A percentile compares a stretch with the other conserved stretches of the same genome.
Evolutionary conservation across 2,113 vertebrate species (phyloP).

Genomic region (Syngnathus typhle): DNA sequence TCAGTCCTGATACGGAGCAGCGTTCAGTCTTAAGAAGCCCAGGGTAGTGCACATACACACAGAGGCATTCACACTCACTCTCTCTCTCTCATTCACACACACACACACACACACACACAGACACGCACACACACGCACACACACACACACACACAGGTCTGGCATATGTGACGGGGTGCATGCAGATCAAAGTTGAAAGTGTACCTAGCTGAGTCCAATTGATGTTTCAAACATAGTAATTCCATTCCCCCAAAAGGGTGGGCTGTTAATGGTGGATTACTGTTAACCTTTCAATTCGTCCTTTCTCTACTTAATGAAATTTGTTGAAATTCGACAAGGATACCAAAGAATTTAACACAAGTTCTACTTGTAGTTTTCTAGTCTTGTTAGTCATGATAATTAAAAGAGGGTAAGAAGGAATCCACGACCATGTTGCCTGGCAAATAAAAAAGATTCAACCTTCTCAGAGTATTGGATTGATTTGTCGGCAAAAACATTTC

Average conservation of each 20-base stretch:
- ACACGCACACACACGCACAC: no score
- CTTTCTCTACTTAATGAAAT: not conserved
- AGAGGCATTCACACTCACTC: not conserved
- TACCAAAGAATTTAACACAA: no score
- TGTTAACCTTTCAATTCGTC: slow-evolving; percentile 4
- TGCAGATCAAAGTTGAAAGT: slow-evolving; percentile 45
- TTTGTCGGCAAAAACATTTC: no score
- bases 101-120: no score
- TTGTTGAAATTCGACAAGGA: not conserved
- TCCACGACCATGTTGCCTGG: no score
- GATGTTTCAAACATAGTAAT: slow-evolving; percentile 50
- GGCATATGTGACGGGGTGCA: slow-evolving; percentile 24
- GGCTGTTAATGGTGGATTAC: slow-evolving; percentile 9
- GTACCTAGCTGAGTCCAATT: slow-evolving; percentile 34
- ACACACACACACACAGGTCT: slow-evolving; percentile 21
- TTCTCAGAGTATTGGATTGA: no score
- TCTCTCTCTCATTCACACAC: not conserved
- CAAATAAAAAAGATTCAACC: no score
- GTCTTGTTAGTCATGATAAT: no score
- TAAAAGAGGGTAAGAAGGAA: no score
- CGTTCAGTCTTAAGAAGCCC: slow-evolving; percentile 18
- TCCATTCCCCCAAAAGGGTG: slow-evolving; percentile 5
- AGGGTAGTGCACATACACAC: slow-evolving; percentile 14
- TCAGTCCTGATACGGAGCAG: slow-evolving; percentile 18
- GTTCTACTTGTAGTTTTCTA: no score